These are phyloP conservation scores for Latheticus oryzae DNA, from an alignment of 2,888 invertebrate genomes.

Conservation along the genomic window DNA sequence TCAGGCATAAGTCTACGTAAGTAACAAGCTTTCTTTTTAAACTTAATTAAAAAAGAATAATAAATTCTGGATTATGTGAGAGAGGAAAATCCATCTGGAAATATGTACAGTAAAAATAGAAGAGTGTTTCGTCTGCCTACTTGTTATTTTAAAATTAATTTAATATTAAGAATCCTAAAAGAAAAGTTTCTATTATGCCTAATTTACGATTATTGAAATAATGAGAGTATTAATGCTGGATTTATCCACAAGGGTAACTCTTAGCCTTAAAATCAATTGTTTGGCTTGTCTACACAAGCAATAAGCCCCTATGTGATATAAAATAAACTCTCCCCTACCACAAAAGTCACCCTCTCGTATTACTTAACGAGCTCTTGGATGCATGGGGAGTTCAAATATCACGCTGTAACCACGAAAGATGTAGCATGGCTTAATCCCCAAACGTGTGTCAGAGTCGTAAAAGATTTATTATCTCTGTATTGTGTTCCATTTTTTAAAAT, in stretches of 20 bases:
- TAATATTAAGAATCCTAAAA: too few relatives aligned
- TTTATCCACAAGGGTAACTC: too few relatives aligned
- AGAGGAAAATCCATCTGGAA: too few relatives aligned
- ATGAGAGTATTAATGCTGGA: too few relatives aligned
- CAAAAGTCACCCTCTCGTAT: constrained; percentile 12
- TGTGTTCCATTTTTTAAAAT: constrained; percentile 40
- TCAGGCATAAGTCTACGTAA: constrained; percentile 23
- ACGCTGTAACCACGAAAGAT: constrained; percentile 26
- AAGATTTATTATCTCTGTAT: constrained; percentile 40
- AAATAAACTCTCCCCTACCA: constrained; percentile 21
- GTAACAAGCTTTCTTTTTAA: constrained; percentile 47
- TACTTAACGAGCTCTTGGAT: constrained; percentile 32
- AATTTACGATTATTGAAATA: too few relatives aligned
- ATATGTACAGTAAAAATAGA: too few relatives aligned
- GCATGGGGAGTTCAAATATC: constrained; percentile 32
- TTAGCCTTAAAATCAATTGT: constrained; percentile 42
- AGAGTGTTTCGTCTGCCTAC: too few relatives aligned
- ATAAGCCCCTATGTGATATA: constrained; percentile 35
- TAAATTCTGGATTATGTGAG: constrained; percentile 47
- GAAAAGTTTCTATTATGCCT: too few relatives aligned
- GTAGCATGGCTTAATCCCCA: constrained; percentile 36
- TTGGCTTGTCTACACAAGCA: constrained; percentile 21
- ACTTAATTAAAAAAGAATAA: constrained; percentile 52
- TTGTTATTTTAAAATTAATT: too few relatives aligned
- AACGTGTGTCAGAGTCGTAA: constrained; percentile 36